Evolutionary conservation across 2,797 vertebrate species (phyloP).

Genomic region (Merluccius polli): DNA sequence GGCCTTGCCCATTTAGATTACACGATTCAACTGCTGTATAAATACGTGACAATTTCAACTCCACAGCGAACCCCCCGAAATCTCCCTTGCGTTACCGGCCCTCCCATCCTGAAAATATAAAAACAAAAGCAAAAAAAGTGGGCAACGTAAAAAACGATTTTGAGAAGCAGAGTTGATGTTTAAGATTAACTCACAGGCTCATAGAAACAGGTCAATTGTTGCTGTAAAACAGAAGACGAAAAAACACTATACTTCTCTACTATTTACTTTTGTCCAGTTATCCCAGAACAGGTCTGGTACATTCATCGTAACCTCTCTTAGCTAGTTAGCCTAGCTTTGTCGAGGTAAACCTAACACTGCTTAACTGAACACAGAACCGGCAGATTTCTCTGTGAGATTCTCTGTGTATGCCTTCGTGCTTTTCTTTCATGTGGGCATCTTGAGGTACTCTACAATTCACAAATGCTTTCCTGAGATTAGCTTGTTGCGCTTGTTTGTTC

Average conservation of each 20-base stretch:
- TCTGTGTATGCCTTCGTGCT: constrained; percentile 81
- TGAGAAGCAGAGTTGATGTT: too few relatives aligned
- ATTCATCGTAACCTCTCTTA: constrained; percentile 92
- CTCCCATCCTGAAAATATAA: constrained; percentile 4
- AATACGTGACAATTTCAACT: constrained; percentile 47
- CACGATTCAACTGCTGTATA: constrained; percentile 32
- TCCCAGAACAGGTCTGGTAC: constrained; percentile 82
- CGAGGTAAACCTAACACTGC: constrained; percentile 80
- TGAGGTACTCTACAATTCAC: constrained; percentile 98
- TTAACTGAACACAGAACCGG: constrained; percentile 70
- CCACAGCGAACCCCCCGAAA: constrained; percentile 3
- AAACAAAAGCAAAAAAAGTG: constrained; percentile 18
- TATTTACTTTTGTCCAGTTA: constrained; percentile 27
- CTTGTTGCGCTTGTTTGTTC: constrained; percentile 45
- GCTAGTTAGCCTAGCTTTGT: constrained; percentile 77
- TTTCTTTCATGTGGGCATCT: constrained; percentile 79
- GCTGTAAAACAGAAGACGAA: constrained; percentile 19
- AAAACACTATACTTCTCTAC: constrained; percentile 43
- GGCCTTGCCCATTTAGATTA: constrained; percentile 34
- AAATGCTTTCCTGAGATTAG: constrained; percentile 90
- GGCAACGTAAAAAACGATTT: constrained; percentile 9
- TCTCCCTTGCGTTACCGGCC: constrained; percentile 10
- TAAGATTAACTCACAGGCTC: too few relatives aligned
- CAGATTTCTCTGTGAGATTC: constrained; percentile 73
- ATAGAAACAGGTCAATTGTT: constrained; percentile 34